Percentiles rank a stretch among this genome's conserved stretches.
Evolutionary conservation across 2,797 vertebrate genomes (phyloP).

Genomic region (Pseudochirops corinnae): DNA sequence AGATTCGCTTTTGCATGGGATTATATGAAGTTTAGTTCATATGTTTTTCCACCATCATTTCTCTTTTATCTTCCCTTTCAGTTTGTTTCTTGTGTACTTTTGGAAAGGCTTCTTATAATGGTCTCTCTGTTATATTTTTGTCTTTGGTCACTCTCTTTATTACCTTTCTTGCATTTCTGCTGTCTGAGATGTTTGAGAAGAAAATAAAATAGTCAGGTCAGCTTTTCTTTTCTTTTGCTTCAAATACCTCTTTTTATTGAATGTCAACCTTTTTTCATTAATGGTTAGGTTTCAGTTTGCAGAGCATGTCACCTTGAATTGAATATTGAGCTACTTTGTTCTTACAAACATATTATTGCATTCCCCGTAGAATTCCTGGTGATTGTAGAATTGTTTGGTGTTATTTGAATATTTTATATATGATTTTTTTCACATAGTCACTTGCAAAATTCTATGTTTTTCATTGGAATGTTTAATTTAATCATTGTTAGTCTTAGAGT

Average conservation of each 20-base stretch:
- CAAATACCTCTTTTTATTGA: not conserved
- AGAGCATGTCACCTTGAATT: not conserved
- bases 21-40: not conserved
- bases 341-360: not conserved
- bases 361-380: not conserved
- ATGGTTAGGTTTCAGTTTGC: not conserved
- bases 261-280: not conserved
- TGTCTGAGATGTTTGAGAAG: not conserved
- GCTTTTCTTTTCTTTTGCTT: not conserved
- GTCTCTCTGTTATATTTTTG: not conserved
- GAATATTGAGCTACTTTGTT: not conserved
- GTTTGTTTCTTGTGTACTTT: not conserved
- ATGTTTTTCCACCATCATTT: not conserved
- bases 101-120: not conserved
- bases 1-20: not conserved
- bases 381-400: not conserved
- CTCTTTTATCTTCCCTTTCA: not conserved
- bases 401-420: not conserved
- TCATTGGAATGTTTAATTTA: not conserved
- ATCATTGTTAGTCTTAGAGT: not conserved
- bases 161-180: not conserved
- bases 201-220: not conserved
- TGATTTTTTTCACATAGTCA: not conserved
- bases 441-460: too few relatives aligned
- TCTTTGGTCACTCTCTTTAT: not conserved